Conservation (phyloP, 2,113 vertebrate genomes). For the Tupaia chinensis region DNA sequence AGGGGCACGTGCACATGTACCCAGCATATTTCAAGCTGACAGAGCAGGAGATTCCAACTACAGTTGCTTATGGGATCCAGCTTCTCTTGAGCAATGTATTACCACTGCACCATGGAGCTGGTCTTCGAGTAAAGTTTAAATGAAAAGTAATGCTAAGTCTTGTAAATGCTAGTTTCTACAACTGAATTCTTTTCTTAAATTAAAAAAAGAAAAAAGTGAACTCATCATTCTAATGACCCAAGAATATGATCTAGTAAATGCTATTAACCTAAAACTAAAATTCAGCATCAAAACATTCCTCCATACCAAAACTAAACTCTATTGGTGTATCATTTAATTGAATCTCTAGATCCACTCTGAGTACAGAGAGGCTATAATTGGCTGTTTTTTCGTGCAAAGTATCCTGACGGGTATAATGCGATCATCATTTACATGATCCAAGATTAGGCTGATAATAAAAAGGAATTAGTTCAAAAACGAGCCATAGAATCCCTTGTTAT, state of each 20-base stretch:
- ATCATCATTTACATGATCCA: conserved; percentile 73
- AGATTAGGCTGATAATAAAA: conserved; percentile 75
- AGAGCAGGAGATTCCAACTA: too few relatives aligned
- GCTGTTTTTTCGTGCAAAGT: conserved; percentile 53
- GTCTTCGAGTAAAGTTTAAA: conserved; percentile 51
- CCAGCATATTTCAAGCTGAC: too few relatives aligned
- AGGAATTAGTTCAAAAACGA: conserved; percentile 68
- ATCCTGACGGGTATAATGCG: conserved; percentile 53
- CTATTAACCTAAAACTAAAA: conserved; percentile 66
- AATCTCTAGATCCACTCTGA: conserved; percentile 61
- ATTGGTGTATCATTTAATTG: conserved; percentile 68
- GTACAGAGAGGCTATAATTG: not conserved
- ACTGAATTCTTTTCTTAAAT: conserved; percentile 18
- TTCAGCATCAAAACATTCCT: conserved; percentile 53
- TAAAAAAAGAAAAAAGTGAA: not conserved
- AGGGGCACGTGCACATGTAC: too few relatives aligned
- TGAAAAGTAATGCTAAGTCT: conserved; percentile 42
- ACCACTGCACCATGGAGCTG: too few relatives aligned
- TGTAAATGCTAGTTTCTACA: conserved; percentile 13
- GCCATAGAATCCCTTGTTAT: not conserved
- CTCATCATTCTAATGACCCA: conserved; percentile 43
- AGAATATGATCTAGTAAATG: conserved; percentile 50
- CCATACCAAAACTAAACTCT: conserved; percentile 59
- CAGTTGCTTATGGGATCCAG: too few relatives aligned
- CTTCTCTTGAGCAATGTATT: too few relatives aligned